Evolutionary conservation across 37 sponge, comb jelly and placozoan species (phyloP), one percentile per base, ranked within the genome.

Genomic region (Chondrosia reniformis): DNA sequence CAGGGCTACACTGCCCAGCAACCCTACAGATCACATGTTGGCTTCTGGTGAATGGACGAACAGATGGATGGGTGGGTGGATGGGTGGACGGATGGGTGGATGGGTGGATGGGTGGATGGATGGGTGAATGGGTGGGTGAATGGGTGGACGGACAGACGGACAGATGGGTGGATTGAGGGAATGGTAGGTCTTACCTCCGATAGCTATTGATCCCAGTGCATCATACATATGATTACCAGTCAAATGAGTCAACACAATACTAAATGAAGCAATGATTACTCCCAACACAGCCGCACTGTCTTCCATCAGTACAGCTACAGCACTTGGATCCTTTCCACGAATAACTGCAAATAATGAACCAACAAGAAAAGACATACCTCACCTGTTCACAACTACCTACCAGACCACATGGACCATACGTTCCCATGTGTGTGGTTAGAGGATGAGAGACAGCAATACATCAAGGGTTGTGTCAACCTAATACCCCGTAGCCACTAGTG

Each of bases 221-320:
- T 98, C 99, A 57, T 98, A 98, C 64, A 95, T 43, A n/a, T 84
- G 81, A 67, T 85, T 95, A 39, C 92, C 89, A 33, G 94, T 93
- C 44, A 66, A 74, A 55, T 87, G 86, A 32, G 92, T 76, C 67
- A 98, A 78, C 15, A 84, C 75, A 32, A 98, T 83, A 44, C 91
- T 78, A 28, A 83, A 40, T 6, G 88, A 86, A 1, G 96, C 96
- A 22, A 95, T 32, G 12, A 91, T 46, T 4, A 98, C 94, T 0
- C 99, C 99, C 17, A 76, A 59, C 57, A 93, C 85, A 25, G 99
- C 96, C n/a, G 92, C 96, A 80, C 97, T 93, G 83, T 98, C 99
- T 77, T 98, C 99, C 80, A 95, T 59, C 64, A 98, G 83, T 12
- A 98, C 99, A 39, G 99, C 93, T 55, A 98, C 97, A 33, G 96